phyloP scores from a whole-genome alignment of 2,888 invertebrate genomes.

The Colostygia pectinataria region DNA sequence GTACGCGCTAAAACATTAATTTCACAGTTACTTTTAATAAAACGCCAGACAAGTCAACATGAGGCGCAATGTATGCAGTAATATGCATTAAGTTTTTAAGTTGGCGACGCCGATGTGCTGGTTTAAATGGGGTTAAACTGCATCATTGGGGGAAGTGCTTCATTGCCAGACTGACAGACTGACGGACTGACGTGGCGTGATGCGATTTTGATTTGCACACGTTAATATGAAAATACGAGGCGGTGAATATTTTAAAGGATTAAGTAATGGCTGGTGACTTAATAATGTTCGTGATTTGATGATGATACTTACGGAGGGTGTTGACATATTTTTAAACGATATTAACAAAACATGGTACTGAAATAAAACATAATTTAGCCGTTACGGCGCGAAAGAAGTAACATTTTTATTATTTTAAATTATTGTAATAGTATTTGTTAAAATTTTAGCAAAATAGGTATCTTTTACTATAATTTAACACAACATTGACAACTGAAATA shows the following conservation, averaged over 20 bases:
- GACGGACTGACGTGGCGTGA: conserved; percentile 27
- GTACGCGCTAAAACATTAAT: conserved; percentile 8
- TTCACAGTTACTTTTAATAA: conserved; percentile 44
- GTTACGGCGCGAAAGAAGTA: too few species aligned
- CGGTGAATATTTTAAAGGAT: conserved; percentile 35
- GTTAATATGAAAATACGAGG: conserved; percentile 46
- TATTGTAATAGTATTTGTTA: too few species aligned
- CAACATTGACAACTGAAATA: too few species aligned
- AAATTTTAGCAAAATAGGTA: too few species aligned
- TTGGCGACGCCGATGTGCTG: conserved; percentile 33
- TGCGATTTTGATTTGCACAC: conserved; percentile 44
- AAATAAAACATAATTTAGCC: too few species aligned
- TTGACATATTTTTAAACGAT: neutral
- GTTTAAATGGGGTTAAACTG: conserved; percentile 49
- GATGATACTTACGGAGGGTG: too few species aligned
- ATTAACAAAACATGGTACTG: neutral
- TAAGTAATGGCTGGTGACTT: conserved; percentile 21
- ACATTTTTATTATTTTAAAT: too few species aligned
- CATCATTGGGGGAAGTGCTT: conserved; percentile 19
- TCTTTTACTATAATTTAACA: too few species aligned
- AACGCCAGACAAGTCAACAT: conserved; percentile 32
- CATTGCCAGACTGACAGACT: conserved; percentile 17
- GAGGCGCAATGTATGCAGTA: conserved; percentile 42
- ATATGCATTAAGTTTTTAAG: conserved; percentile 50
- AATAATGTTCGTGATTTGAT: conserved; percentile 7